Base-by-base conservation (phyloP, 37 sponge, comb jelly and placozoan genomes). In the Haliclona indistincta region DNA sequence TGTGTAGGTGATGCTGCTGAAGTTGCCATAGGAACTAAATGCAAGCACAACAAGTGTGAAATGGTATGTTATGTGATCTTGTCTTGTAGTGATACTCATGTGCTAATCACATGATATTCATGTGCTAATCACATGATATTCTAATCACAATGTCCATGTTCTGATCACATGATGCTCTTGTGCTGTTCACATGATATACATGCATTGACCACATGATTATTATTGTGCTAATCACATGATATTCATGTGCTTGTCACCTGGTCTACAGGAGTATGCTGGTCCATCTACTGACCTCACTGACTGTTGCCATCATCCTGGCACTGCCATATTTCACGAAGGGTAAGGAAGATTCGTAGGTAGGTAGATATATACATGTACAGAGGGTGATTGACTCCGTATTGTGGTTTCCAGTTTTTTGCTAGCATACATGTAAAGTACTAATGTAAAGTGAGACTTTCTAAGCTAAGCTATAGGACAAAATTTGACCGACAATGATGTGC, bases 291-390 rank as follows among this genome's bases (percentile, higher is more conserved):
- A 80, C 34, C 25, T 77, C 35, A 47, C 67, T 6, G 76, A 56
- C 25, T 97, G 97, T 80, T 43, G 45, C 33, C 67, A 97, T 58
- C 97, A 97, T 42, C 80, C 92, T 28, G 97, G 97, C 60, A 80
- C 62, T 2, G 83, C 97, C 33, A 83, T 97, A 32, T 97, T 97
- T 67, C 97, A 97, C 70, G 97, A 97, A 35, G 97, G 97, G 93
- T 86, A 53, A 62, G 84, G 7, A 34, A 22, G 0, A 38, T n/a
- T n/a, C n/a, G n/a, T n/a, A n/a, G n/a, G n/a, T n/a, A n/a, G n/a
- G n/a, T n/a, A n/a, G n/a, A n/a, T n/a, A n/a, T n/a, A n/a, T n/a
- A n/a, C n/a, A n/a, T n/a, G n/a, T n/a, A n/a, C n/a, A n/a, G n/a
- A n/a, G n/a, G n/a, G n/a, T n/a, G n/a, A n/a, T n/a, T n/a, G n/a